Conservation (phyloP, 1,140 invertebrate genomes). For the Plectus sambesii region DNA sequence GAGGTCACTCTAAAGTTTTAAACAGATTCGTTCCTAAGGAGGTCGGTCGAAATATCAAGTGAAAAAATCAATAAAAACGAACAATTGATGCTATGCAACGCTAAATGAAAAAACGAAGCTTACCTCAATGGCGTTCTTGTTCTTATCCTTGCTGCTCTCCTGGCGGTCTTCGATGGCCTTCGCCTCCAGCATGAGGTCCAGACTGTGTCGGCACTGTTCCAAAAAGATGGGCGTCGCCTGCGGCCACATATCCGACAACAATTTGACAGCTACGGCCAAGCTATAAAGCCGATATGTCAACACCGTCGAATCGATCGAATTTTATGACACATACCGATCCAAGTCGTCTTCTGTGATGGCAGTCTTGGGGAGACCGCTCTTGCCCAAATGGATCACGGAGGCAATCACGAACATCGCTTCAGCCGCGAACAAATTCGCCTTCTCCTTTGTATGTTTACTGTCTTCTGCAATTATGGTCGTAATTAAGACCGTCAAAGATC, state of each 20-base stretch:
- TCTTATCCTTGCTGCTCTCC: conserved; percentile 46
- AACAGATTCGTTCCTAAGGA: too few relatives aligned
- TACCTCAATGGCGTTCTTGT: conserved; percentile 33
- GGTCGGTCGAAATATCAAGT: too few relatives aligned
- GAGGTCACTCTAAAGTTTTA: too few relatives aligned
- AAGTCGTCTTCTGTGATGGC: conserved; percentile 85
- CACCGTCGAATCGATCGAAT: conserved; percentile 62
- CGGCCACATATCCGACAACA: conserved; percentile 63
- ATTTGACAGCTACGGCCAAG: conserved; percentile 29
- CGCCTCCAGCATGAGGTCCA: conserved; percentile 71
- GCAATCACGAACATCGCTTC: conserved; percentile 78
- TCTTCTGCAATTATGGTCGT: too few relatives aligned
- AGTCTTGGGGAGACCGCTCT: conserved; percentile 55
- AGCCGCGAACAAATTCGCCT: conserved; percentile 55
- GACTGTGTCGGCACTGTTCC: conserved; percentile 62
- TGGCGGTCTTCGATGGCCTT: conserved; percentile 62
- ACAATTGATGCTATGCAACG: conserved; percentile 3
- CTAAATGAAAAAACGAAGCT: conserved; percentile 4
- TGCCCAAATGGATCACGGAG: conserved; percentile 71
- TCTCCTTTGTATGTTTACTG: too few relatives aligned
- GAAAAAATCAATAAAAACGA: too few relatives aligned
- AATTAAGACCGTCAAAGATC: too few relatives aligned
- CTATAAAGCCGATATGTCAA: conserved; percentile 20
- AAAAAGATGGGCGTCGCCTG: conserved; percentile 66
- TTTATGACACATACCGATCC: too few relatives aligned